Base-by-base conservation (phyloP, 2,113 vertebrate species). In the Promerops cafer region DNA sequence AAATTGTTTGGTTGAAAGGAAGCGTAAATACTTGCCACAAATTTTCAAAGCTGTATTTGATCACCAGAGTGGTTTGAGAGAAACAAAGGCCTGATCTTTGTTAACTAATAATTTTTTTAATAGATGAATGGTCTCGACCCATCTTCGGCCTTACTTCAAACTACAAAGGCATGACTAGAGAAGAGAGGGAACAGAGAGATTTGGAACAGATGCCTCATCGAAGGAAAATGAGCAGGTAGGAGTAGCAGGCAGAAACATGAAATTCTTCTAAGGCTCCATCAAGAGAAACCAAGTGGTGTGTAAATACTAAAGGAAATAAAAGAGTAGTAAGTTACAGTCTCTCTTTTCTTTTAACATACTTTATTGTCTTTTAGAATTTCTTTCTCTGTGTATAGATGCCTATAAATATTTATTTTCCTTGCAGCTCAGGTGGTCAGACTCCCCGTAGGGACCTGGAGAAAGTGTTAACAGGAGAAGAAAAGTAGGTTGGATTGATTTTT, bases 71-170 rank as follows among this genome's bases (percentile, higher is more conserved):
- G 22, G 3, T 59, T 61, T 85, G 50, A 92, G 50, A 56, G 49
- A 33, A 57, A 60, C 27, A 49, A n/a, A 49, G 44, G 52, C 40
- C 39, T 61, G 16, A 17, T 9, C 2, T 66, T 91, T 4, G 4
- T 78, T 78, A 91, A 91, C 11, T 11, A 2, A 2, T n/a, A 3
- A 9, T 52, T 54, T 70, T 82, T 86, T 70, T 65, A 83, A 92
- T 65, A 99, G 99, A 99, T 91, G 99, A 99, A 86, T 99, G 99
- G 99, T 99, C 99, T 14, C 97, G 99, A 75, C 99, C 99, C 17
- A 99, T 99, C 96, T 99, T 99, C 52, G 99, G 99, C 63, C 96
- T 99, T 91, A 99, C 99, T 22, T 99, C 99, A 33, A 99, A 99
- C 97, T 99, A 99, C 89, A 99, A 99, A 94, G 99, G 99, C 45